These are phyloP conservation scores for Achroia grisella DNA, from an alignment of 1,140 invertebrate genomes.

Conservation along the genomic window DNA sequence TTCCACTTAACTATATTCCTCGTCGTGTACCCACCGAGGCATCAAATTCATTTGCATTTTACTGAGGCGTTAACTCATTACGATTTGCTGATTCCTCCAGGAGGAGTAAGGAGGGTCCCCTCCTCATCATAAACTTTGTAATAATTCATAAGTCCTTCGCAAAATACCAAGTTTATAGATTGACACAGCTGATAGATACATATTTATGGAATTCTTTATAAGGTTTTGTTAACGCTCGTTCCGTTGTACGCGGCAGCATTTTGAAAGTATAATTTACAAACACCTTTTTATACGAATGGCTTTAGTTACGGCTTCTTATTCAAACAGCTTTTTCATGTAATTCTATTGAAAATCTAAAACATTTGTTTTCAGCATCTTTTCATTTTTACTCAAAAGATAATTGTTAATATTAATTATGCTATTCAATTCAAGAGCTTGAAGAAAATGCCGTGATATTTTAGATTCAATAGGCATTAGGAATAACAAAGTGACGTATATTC, in stretches of 20 bases:
- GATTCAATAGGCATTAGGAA: too few species aligned
- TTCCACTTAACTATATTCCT: too few species aligned
- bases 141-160: conserved; percentile 19
- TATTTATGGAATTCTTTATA: conserved; percentile 21
- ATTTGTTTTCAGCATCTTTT: too few species aligned
- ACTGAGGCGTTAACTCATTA: conserved; percentile 46
- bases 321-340: too few species aligned
- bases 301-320: conserved; percentile 1
- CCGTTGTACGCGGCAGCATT: conserved; percentile 1
- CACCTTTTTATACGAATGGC: background rate
- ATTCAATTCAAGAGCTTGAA: too few species aligned
- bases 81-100: conserved; percentile 29
- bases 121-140: conserved; percentile 18
- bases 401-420: too few species aligned
- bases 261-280: conserved; percentile 11
- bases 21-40: conserved; percentile 21
- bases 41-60: conserved; percentile 57
- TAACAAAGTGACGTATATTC: too few species aligned
- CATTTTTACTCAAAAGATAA: too few species aligned
- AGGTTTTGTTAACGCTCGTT: conserved; percentile 7
- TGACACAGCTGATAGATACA: conserved; percentile 13
- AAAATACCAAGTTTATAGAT: conserved; percentile 9
- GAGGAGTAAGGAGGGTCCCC: too few species aligned
- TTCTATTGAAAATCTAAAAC: too few species aligned
- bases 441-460: too few species aligned